Evolutionary conservation across 2,113 vertebrate genomes (phyloP).

Genomic region (Hippoglossus stenolepis): DNA sequence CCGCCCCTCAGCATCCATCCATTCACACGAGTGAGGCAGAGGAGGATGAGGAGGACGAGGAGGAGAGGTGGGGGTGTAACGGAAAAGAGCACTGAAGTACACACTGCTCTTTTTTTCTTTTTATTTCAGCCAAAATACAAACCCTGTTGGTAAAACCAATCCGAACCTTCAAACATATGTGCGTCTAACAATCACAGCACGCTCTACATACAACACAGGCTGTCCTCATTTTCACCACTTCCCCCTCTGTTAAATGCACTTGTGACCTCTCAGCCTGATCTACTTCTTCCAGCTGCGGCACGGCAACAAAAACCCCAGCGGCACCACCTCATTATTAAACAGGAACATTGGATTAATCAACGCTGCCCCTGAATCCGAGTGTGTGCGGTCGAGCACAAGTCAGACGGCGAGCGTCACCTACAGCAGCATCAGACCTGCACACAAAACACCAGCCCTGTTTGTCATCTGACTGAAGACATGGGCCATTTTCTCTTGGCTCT

Average conservation of each 20-base stretch:
- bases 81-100: conserved; percentile 34
- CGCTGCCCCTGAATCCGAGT: neutral
- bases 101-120: conserved; percentile 24
- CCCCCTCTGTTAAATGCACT: conserved; percentile 13
- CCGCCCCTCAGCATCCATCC: conserved; percentile 60
- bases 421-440: conserved; percentile 17
- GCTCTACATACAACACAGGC: conserved; percentile 35
- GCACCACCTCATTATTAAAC: conserved; percentile 62
- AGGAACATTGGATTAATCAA: conserved; percentile 52
- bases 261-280: conserved; percentile 43
- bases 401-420: neutral
- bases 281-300: conserved; percentile 52
- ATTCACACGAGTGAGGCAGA: conserved; percentile 58
- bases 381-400: conserved; percentile 31
- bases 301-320: conserved; percentile 45
- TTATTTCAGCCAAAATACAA: conserved; percentile 14
- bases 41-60: conserved; percentile 47
- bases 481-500: conserved; percentile 31
- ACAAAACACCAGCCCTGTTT: neutral
- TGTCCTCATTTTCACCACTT: conserved; percentile 44
- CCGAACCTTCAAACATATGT: neutral
- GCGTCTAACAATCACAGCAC: conserved; percentile 9
- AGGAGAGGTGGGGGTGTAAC: conserved; percentile 27
- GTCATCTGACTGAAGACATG: neutral
- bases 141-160: neutral